phyloP scores from a whole-genome alignment of 2,113 vertebrate genomes.

The Eretmochelys imbricata region DNA sequence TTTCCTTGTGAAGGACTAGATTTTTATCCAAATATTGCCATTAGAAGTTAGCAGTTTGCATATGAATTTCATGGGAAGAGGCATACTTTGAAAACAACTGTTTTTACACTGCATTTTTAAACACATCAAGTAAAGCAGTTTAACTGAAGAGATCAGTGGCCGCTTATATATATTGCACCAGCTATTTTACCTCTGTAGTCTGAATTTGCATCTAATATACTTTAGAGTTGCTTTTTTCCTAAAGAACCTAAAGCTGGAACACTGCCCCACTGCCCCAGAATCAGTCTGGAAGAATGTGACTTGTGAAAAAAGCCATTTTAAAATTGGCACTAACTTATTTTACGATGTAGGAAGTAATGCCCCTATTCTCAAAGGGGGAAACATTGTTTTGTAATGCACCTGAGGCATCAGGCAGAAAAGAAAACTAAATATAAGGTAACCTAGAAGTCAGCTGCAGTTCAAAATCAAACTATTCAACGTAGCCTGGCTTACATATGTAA shows the following conservation, averaged over 20 bases:
- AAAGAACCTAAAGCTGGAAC: too few species aligned
- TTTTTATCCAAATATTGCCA: not conserved
- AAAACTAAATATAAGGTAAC: too few species aligned
- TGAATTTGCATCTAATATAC: rapidly evolving
- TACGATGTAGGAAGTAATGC: not conserved
- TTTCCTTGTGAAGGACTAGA: too few species aligned
- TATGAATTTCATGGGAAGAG: not conserved
- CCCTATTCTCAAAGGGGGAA: not conserved
- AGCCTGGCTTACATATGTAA: not conserved
- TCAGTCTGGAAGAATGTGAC: rapidly evolving
- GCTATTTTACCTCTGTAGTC: rapidly evolving
- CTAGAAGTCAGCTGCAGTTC: rapidly evolving
- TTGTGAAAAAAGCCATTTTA: not conserved
- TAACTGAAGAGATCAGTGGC: rapidly evolving
- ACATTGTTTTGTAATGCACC: not conserved
- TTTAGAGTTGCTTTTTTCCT: rapidly evolving
- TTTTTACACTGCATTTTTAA: not conserved
- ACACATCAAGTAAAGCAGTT: too few species aligned
- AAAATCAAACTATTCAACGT: rapidly evolving
- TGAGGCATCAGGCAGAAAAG: too few species aligned
- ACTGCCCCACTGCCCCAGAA: rapidly evolving
- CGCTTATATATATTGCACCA: not conserved
- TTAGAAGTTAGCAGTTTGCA: too few species aligned
- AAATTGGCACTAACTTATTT: rapidly evolving
- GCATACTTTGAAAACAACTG: rapidly evolving